Evolutionary conservation across 1,140 invertebrate genomes (phyloP).

Genomic region (Bombus cullumanus): DNA sequence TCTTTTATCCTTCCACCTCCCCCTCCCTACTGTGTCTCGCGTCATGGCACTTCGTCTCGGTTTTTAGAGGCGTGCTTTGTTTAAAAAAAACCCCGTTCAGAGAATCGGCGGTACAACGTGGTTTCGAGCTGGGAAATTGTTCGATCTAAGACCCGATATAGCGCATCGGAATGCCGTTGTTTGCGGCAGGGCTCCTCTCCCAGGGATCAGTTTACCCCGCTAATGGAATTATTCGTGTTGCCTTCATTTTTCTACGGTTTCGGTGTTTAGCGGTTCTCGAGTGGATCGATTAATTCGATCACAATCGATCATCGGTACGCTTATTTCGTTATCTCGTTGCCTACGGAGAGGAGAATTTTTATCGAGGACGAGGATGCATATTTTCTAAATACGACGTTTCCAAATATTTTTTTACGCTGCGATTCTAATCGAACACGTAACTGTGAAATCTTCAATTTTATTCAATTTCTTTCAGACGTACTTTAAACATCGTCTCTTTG

Average conservation of each 20-base stretch:
- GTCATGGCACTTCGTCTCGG: conserved; percentile 2
- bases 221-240: not conserved
- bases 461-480: too few species aligned
- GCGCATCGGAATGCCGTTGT: not conserved
- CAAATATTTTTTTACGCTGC: not conserved
- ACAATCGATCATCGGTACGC: not conserved
- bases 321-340: not conserved
- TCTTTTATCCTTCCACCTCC: conserved; percentile 22
- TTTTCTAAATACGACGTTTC: not conserved
- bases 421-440: not conserved
- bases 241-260: not conserved
- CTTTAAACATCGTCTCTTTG: too few species aligned
- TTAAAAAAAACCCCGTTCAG: conserved; percentile 4
- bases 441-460: not conserved
- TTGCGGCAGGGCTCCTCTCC: not conserved
- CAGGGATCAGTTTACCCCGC: not conserved
- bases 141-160: not conserved
- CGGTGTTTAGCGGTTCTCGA: not conserved
- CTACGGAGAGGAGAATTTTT: not conserved
- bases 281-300: not conserved
- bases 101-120: not conserved
- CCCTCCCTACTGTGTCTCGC: not conserved
- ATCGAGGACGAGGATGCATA: not conserved
- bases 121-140: not conserved
- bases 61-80: conserved; percentile 19